Conservation (phyloP, 1,140 invertebrate genomes). For the Drosophila prosaltans region DNA sequence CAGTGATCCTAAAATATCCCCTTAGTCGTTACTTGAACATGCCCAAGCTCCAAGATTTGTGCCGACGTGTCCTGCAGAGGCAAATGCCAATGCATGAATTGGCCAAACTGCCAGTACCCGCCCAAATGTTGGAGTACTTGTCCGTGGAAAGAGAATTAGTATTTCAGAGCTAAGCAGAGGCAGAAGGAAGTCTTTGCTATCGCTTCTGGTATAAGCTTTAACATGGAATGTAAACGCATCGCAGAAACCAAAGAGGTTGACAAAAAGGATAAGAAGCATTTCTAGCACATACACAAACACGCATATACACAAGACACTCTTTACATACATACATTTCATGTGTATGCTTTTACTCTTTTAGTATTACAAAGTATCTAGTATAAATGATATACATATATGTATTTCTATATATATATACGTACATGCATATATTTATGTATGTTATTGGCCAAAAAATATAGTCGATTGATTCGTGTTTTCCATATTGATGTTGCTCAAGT, state of each 20-base stretch:
- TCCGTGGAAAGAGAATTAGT: conserved; percentile 86
- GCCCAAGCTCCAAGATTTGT: conserved; percentile 89
- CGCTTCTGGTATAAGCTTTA: conserved; percentile 66
- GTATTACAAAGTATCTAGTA: conserved; percentile 48
- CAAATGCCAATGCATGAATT: conserved; percentile 88
- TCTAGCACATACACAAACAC: conserved; percentile 48
- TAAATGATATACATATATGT: conserved; percentile 44
- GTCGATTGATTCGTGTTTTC: conserved; percentile 49
- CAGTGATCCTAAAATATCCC: conserved; percentile 90
- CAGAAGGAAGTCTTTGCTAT: neutral
- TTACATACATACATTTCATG: conserved; percentile 37
- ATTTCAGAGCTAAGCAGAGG: conserved; percentile 67
- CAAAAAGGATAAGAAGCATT: conserved; percentile 56
- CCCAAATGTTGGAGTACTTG: conserved; percentile 87
- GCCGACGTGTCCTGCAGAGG: conserved; percentile 90
- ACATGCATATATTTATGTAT: conserved; percentile 34
- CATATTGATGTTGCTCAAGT: conserved; percentile 56
- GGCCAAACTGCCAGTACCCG: conserved; percentile 88
- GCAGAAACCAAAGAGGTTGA: conserved; percentile 68
- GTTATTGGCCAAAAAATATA: conserved; percentile 68
- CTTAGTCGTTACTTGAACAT: conserved; percentile 90
- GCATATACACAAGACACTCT: conserved; percentile 44
- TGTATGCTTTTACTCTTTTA: conserved; percentile 67
- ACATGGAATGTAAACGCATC: conserved; percentile 43
- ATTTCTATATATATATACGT: conserved; percentile 35